Base-by-base conservation (phyloP, 2,797 vertebrate genomes). In the Capromys pilorides region DNA sequence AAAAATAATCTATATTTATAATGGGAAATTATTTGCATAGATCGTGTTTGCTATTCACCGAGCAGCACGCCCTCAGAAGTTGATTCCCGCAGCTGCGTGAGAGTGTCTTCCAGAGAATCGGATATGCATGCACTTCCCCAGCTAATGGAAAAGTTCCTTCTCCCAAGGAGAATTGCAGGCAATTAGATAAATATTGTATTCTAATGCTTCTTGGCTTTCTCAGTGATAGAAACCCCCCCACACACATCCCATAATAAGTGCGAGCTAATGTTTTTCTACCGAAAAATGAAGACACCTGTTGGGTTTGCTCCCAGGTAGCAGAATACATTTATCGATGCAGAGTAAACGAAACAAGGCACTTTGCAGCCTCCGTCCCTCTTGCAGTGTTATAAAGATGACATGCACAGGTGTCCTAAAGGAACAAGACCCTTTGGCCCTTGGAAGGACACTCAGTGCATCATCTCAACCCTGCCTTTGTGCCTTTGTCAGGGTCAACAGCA, bases 1-100 rank as follows among this genome's bases (percentile, higher is more conserved):
- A 49, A 88, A 92, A 88, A 88, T 78, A 86, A 89, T 79, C 94
- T 95, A 73, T 79, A 39, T 78, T 89, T 93, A 86, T 91, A 86
- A 92, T 49, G 93, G 91, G 13, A 49, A 88, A 79, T 87, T 57
- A 66, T 91, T 91, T 85, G 84, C 89, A 88, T 91, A 31, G 7
- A 49, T 91, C 91, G 13, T 0, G 1, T 85, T 81, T 62, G 18
- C 78, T 69, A 2, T 73, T 67, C 66, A n/a, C 19, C 0, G 8
- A 13, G 41, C 64, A 3, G 6, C 8, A 33, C 75, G 5, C 12
- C 66, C 41, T 78, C 11, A 2, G 49, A 59, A 88, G 77, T n/a
- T 0, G 71, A 26, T 87, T 78, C 86, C 67, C 39, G 75, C 73
- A 36, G 41, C 91, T 90, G 66, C 19, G 19, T 28, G 5, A 41